Evolutionary conservation across 1,140 invertebrate species (phyloP), one percentile per base, ranked within the genome.

Genomic region (Bombus fervidus): DNA sequence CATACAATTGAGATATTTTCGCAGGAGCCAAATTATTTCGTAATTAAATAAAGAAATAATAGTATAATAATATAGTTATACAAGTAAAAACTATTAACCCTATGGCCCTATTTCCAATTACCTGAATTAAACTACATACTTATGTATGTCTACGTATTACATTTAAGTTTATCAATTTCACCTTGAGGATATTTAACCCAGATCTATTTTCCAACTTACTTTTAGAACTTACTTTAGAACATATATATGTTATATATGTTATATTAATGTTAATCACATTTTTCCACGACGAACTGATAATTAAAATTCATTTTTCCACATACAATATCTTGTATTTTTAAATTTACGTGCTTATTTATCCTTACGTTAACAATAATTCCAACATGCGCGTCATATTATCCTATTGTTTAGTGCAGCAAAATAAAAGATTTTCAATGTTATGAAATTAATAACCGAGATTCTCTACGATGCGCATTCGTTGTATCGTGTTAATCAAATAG

Each of bases 121-220:
- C 13, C 37, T 57, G 59, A 75, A 39, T 59, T 81, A 22, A 39
- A 39, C n/a, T 41, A 74, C 3, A 64, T 4, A 12, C 13, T 37
- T 15, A 53, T 53, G 47, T 53, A 53, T 53, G 47, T 22, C 47
- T 22, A 53, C 47, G 47, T 53, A 53, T 31, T 37, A 43, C 8
- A 39, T 69, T 22, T 57, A 43, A n/a, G n/a, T 59, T 68, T 25
- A 85, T 81, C 28, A 43, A 69, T 85, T 81, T 85, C 57, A 85
- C 79, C 84, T 81, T 85, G 34, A 85, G 22, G 25, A 34, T 64
- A 74, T 69, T 81, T 9, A 37, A 41, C 47, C 47, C 5, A 22
- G 18, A 53, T 53, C 47, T 53, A 22, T 53, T 8, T 53, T 8
- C 47, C 18, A 53, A 22, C 47, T 53, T 22, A 53, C 47, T 53